phyloP scores from a whole-genome alignment of 1,140 invertebrate species.

The Leptestheria dahalacensis region DNA sequence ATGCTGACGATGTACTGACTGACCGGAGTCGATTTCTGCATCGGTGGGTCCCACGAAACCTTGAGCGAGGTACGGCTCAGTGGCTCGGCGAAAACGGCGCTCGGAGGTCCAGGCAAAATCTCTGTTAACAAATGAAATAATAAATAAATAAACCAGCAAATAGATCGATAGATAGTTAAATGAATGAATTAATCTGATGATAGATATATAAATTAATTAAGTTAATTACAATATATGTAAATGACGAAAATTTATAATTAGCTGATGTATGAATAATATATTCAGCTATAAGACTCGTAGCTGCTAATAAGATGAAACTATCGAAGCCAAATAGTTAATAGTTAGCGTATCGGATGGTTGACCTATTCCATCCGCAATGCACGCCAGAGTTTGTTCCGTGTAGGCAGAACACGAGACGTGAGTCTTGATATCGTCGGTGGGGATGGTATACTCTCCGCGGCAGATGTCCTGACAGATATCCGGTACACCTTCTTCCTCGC shows the following conservation, averaged over 20 bases:
- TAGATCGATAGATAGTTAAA: not conserved
- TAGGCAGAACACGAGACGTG: slow-evolving; percentile 66
- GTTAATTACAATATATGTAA: too few species aligned
- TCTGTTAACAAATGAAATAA: slow-evolving; percentile 31
- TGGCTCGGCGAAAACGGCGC: slow-evolving; percentile 48
- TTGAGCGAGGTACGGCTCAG: slow-evolving; percentile 48
- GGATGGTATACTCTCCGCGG: slow-evolving; percentile 62
- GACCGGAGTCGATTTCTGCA: slow-evolving; percentile 42
- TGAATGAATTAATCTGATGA: slow-evolving; percentile 11
- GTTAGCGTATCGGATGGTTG: too few species aligned
- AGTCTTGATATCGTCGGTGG: slow-evolving; percentile 65
- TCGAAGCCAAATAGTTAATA: too few species aligned
- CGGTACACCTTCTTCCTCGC: slow-evolving; percentile 57
- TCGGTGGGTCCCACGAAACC: slow-evolving; percentile 48
- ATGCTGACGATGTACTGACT: slow-evolving; percentile 53
- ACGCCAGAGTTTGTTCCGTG: slow-evolving; percentile 62
- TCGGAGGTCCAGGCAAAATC: slow-evolving; percentile 52
- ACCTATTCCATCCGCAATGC: slow-evolving; percentile 64
- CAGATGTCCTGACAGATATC: slow-evolving; percentile 71
- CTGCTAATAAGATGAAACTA: too few species aligned
- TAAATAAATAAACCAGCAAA: slow-evolving; percentile 12
- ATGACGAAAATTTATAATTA: too few species aligned
- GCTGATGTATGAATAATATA: too few species aligned
- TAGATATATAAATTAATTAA: not conserved
- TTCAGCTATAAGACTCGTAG: too few species aligned